Evolutionary conservation across 2,888 invertebrate species (phyloP), one percentile per base, ranked within the genome.

Genomic region (Chymomyza amoena): DNA sequence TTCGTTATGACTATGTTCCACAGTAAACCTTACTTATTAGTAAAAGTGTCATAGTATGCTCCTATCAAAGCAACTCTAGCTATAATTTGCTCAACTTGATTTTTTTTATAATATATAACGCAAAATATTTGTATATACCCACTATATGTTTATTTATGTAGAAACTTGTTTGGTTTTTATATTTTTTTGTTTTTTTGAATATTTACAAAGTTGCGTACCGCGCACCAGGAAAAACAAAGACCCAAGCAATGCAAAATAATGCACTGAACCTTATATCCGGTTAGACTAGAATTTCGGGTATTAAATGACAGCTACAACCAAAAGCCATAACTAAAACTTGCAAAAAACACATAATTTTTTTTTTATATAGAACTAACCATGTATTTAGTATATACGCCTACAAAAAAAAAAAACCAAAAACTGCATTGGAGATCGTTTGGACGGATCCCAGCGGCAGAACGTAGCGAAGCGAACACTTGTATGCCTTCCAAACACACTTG

Each of bases 261-360:
- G 89, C 88, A 89, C 73, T 87, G 86, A 89, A 89, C 88, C 88
- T 81, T 86, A 77, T 78, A 89, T 88, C 88, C 88, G 88, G 89
- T 88, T 82, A 80, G 87, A 89, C 89, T 88, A 88, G 89, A 89
- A 88, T 86, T 88, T 89, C 87, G 88, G 84, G 84, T 86, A 88
- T 88, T 86, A 82, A 88, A 86, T 88, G 80, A 85, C 83, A 78
- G 80, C 71, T 76, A 75, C 66, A 77, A 62, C 68, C 10, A 71
- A 52, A 65, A 57, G 20, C 52, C 61, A 25, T 32, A 61, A 6
- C 60, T 16, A 45, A 60, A 32, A 13, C 13, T 54, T 45, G 18
- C 39, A 57, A 57, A 57, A 39, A 67, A 20, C 52, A 54, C 32
- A 32, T 0, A 54, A 39, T 39, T 63, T 52, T 25, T 51, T 56